Conservation (phyloP, 2,888 invertebrate species). For the Pandemis heparana region DNA sequence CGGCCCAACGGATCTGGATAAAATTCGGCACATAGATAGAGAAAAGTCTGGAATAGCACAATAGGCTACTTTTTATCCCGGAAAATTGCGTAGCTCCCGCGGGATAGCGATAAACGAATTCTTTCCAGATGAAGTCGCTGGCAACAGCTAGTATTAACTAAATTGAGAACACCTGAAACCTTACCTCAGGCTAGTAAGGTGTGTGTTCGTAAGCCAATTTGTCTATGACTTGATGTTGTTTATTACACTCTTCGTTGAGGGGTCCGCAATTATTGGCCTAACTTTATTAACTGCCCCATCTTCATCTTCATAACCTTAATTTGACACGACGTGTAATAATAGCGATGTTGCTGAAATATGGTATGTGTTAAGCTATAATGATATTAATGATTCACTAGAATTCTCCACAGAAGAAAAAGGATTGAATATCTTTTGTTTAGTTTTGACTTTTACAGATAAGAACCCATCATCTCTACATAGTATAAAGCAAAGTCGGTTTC, state of each 20-base stretch:
- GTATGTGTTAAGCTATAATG: not conserved
- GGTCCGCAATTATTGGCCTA: conserved; percentile 4
- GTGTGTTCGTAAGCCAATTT: not conserved
- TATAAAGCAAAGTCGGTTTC: too few relatives aligned
- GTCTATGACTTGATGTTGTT: not conserved
- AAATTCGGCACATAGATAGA: too few relatives aligned
- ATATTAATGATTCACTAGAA: too few relatives aligned
- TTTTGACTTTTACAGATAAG: not conserved
- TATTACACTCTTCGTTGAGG: conserved; percentile 1
- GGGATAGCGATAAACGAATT: too few relatives aligned
- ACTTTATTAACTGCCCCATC: conserved; percentile 4
- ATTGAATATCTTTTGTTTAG: not conserved
- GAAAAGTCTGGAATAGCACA: too few relatives aligned
- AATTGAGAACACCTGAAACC: not conserved
- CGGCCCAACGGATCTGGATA: too few relatives aligned
- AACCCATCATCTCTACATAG: too few relatives aligned
- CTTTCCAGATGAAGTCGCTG: too few relatives aligned
- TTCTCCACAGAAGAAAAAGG: not conserved
- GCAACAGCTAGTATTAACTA: not conserved
- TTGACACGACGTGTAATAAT: conserved; percentile 1
- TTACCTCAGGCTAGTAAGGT: not conserved
- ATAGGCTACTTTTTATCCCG: too few relatives aligned
- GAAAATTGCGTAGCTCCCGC: too few relatives aligned
- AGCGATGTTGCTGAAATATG: not conserved
- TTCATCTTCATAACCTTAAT: conserved; percentile 2